Evolutionary conservation across 2,797 vertebrate species (phyloP).

Genomic region (Coendou prehensilis): DNA sequence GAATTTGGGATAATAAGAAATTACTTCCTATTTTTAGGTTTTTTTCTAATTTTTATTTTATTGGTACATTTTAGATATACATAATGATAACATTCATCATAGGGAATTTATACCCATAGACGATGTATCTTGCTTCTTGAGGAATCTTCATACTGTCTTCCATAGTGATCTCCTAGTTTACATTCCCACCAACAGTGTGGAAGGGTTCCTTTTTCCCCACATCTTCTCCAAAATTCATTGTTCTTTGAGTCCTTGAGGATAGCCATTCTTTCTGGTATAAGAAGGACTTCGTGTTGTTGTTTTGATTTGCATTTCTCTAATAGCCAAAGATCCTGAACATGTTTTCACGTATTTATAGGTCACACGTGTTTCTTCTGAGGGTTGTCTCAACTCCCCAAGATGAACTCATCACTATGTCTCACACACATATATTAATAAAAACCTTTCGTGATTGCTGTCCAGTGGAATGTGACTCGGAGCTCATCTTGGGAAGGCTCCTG

Average conservation of each 20-base stretch:
- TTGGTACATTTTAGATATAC: too few species aligned
- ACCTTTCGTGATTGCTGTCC: not conserved
- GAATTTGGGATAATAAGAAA: not conserved
- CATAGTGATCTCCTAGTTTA: not conserved
- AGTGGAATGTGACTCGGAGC: not conserved
- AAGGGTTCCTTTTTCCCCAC: not conserved
- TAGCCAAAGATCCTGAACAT: not conserved
- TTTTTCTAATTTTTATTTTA: too few species aligned
- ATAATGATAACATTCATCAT: too few species aligned
- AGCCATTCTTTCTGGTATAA: not conserved
- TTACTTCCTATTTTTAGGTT: not conserved
- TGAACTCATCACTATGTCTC: not conserved
- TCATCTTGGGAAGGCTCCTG: not conserved
- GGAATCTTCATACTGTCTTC: not conserved
- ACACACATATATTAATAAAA: not conserved
- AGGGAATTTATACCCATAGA: too few species aligned
- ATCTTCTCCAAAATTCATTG: not conserved
- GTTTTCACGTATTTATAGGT: not conserved
- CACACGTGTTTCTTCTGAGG: not conserved
- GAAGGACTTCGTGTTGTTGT: not conserved
- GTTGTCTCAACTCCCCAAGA: not conserved
- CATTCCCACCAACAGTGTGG: not conserved
- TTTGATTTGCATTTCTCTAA: not conserved
- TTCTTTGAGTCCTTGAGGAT: not conserved
- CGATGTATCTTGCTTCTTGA: not conserved